Evolutionary conservation across 2,888 invertebrate species (phyloP).

Genomic region (Exephanes ischioxanthus): DNA sequence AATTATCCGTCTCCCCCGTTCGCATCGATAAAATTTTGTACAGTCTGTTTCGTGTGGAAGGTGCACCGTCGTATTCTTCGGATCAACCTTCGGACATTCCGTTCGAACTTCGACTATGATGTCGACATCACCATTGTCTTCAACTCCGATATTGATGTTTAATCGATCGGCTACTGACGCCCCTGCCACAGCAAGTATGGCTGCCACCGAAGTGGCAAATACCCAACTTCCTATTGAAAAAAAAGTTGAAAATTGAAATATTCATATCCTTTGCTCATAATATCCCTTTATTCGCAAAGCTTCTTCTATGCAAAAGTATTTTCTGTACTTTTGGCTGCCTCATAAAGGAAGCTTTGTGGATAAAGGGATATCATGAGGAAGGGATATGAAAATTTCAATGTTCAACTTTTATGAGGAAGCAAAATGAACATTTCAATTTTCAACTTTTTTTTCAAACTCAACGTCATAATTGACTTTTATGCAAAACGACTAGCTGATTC

Average conservation of each 20-base stretch:
- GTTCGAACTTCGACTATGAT: constrained; percentile 44
- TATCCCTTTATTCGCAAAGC: too few relatives aligned
- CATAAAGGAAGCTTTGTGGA: too few relatives aligned
- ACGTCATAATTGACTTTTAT: too few relatives aligned
- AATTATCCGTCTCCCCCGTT: constrained; percentile 47
- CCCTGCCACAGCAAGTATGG: constrained; percentile 7
- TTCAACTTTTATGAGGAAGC: too few relatives aligned
- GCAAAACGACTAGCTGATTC: too few relatives aligned
- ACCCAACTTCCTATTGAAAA: constrained; percentile 32
- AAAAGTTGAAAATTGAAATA: constrained; percentile 25
- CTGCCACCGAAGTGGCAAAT: constrained; percentile 50
- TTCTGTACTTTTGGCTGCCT: too few relatives aligned
- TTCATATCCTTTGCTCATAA: neutral
- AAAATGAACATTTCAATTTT: too few relatives aligned
- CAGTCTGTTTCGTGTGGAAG: constrained; percentile 68
- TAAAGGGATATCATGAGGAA: too few relatives aligned
- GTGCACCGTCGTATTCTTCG: constrained; percentile 62
- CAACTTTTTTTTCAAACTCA: too few relatives aligned
- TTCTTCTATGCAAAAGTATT: too few relatives aligned
- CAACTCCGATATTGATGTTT: neutral
- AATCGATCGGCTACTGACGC: constrained; percentile 3
- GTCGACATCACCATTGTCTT: neutral
- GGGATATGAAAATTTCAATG: too few relatives aligned
- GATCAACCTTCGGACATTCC: constrained; percentile 71
- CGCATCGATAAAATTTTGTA: constrained; percentile 65